Percentiles rank a stretch among this genome's conserved stretches.
These are phyloP conservation scores for Anguilla japonica DNA, from an alignment of 2,113 vertebrate species.

Conservation along the genomic window DNA sequence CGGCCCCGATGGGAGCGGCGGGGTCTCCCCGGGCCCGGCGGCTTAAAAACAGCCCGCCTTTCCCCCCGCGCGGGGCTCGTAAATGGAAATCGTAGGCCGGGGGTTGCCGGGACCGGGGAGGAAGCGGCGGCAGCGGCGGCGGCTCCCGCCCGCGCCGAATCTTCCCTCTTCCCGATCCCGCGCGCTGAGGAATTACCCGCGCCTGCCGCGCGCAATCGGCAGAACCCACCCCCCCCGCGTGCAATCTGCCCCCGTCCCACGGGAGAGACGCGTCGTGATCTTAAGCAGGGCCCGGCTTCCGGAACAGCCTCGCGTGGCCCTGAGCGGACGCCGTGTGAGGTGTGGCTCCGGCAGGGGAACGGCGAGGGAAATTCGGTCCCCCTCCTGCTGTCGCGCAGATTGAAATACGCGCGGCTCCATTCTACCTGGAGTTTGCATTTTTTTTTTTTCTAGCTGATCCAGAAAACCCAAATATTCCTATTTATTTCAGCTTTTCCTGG, in stretches of 20 bases:
- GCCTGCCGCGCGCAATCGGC: conserved; percentile 35
- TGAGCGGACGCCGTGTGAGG: conserved; percentile 11
- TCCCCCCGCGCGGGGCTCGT: conserved; percentile 19
- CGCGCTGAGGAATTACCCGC: conserved; percentile 31
- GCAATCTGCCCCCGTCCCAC: conserved; percentile 30
- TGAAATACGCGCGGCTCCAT: not conserved
- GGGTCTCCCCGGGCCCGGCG: conserved; percentile 49
- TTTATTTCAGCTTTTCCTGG: not conserved
- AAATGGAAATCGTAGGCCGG: conserved; percentile 28
- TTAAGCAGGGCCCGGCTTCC: conserved; percentile 30
- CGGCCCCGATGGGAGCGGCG: conserved; percentile 35
- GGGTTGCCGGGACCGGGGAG: conserved; percentile 20
- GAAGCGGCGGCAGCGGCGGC: not conserved
- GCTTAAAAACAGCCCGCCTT: conserved; percentile 39
- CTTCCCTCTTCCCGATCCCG: not conserved
- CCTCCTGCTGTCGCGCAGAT: not conserved
- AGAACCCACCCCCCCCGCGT: conserved; percentile 26
- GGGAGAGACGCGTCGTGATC: conserved; percentile 21
- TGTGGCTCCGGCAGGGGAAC: not conserved
- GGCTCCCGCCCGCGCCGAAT: not conserved
- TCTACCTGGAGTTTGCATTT: not conserved
- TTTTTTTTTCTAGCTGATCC: not conserved
- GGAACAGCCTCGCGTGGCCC: conserved; percentile 17
- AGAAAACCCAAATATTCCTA: not conserved
- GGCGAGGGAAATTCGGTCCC: not conserved